phyloP scores from a whole-genome alignment of 2,113 vertebrate species.

The Centrocercus urophasianus region DNA sequence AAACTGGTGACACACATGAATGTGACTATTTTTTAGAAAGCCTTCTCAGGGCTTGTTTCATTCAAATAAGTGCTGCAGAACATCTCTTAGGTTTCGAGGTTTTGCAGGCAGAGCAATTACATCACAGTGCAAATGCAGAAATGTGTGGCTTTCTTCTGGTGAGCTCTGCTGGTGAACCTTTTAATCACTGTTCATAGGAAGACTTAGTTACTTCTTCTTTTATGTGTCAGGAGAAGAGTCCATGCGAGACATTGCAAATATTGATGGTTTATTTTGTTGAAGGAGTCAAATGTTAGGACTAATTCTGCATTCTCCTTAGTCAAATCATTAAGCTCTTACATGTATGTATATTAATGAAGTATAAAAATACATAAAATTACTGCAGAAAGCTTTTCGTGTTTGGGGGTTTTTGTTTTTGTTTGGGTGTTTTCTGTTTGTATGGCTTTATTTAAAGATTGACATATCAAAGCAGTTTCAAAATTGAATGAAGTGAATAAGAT shows the following conservation, averaged over 20 bases:
- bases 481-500: not conserved
- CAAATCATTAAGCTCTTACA: not conserved
- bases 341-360: not conserved
- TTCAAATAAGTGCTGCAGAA: not conserved
- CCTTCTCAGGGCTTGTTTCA: not conserved
- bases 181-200: not conserved
- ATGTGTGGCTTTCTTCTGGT: not conserved
- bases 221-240: not conserved
- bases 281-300: not conserved
- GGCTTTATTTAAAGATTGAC: not conserved
- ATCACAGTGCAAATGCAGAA: not conserved
- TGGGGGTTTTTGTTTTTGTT: not conserved
- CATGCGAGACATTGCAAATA: not conserved
- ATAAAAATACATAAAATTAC: not conserved
- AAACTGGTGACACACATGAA: not conserved
- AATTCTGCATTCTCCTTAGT: not conserved
- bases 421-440: too few relatives aligned
- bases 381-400: not conserved
- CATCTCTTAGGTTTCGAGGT: not conserved
- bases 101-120: not conserved
- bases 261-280: not conserved
- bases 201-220: not conserved
- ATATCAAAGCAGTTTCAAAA: slow-evolving; percentile 23
- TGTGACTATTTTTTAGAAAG: not conserved
- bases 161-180: not conserved